Base-by-base conservation (phyloP, 2,888 invertebrate genomes). In the Drosophila quinaria region DNA sequence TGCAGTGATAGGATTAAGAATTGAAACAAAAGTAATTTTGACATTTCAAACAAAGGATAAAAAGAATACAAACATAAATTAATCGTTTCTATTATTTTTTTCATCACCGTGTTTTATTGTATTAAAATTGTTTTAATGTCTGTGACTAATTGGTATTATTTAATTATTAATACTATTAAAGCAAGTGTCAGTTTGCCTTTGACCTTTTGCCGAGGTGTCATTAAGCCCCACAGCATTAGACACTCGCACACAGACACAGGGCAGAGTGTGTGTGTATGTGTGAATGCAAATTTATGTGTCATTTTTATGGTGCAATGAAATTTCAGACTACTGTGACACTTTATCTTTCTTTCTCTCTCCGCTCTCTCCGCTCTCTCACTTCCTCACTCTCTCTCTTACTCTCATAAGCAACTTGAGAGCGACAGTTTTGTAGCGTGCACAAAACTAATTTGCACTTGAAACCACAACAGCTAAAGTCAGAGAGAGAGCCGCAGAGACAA, bases 381-480 rank as follows among this genome's bases (percentile, higher is more conserved):
- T 4, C 9, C 4, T 60, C 17, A 37, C 17, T 17, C 29, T 11
- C 15, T 17, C 17, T 33, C 17, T 33, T 15, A 42, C 13, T 42
- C 13, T 52, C 47, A 50, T 42, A 60, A 25, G 61, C 44, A 55
- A 31, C 19, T 44, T 19, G 19, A 44, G 56, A 56, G 56, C 35
- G 78, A 68, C 78, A 81, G 73, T 78, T 77, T 81, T 72, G 78
- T 78, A 81, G 78, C 81, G 78, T 72, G 81, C 49, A 71, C 64
- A 72, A 87, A 78, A 87, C 78, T 87, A 87, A 83, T 83, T 89
- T 83, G 79, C 82, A 78, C 87, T 89, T 84, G 87, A 82, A 82
- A 79, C 78, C 78, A 58, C 78, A 79, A 80, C 61, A 70, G 87
- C 65, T 73, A 89, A 74, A 89, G 81, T 70, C 70, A 66, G 33